A percentile compares a stretch with the other conserved stretches of the same genome.
Conservation (phyloP, 2,888 invertebrate genomes). For the Phortica okadai region DNA sequence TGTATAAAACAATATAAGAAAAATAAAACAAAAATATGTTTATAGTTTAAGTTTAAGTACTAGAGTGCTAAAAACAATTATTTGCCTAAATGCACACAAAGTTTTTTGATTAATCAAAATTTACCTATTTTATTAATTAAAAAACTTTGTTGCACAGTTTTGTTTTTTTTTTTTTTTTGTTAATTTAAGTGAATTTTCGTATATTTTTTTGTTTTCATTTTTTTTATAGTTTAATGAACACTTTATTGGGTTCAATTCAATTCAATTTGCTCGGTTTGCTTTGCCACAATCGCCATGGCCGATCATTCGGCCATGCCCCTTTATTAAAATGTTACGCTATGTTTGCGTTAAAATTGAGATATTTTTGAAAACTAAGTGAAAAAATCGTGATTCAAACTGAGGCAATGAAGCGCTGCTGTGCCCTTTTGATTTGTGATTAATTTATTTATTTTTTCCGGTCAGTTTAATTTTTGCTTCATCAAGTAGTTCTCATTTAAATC, state of each 20-base stretch:
- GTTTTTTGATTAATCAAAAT: neutral
- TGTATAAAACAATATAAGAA: conserved; percentile 42
- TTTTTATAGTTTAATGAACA: conserved; percentile 70
- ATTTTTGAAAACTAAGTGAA: conserved; percentile 44
- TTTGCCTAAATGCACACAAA: neutral
- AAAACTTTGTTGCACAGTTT: neutral
- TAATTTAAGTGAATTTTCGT: conserved; percentile 22
- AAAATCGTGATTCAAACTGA: conserved; percentile 43
- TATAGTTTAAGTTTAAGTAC: conserved; percentile 38
- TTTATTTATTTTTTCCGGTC: conserved; percentile 39
- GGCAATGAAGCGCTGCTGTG: conserved; percentile 66
- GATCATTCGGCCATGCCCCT: neutral
- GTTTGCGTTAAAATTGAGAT: neutral
- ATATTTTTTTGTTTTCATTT: conserved; percentile 20
- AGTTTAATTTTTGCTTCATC: neutral
- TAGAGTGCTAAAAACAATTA: conserved; percentile 58
- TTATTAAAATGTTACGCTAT: conserved; percentile 61
- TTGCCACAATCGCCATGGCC: neutral
- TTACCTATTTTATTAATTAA: neutral
- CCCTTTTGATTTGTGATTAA: conserved; percentile 65
- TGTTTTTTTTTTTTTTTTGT: neutral
- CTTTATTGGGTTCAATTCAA: conserved; percentile 74
- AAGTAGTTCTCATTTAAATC: conserved; percentile 9
- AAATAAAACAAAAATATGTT: conserved; percentile 42
- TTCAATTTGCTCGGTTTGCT: conserved; percentile 34